Evolutionary conservation across 2,797 vertebrate genomes (phyloP).

Genomic region (Monodelphis domestica): DNA sequence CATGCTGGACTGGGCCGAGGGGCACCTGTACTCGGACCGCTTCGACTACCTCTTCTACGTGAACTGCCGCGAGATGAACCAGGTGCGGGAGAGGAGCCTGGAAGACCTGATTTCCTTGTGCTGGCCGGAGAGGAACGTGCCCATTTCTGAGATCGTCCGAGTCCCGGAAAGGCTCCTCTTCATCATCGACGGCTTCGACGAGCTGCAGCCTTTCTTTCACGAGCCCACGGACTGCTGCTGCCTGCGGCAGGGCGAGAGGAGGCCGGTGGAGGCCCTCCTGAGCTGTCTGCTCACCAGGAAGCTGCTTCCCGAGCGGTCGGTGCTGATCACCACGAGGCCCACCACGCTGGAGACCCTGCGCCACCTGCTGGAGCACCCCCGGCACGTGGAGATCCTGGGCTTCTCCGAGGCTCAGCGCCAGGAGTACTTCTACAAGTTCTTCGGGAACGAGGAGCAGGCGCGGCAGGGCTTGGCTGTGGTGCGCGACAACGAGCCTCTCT

Average conservation of each 20-base stretch:
- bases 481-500: slow-evolving; percentile 63
- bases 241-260: slow-evolving; percentile 30
- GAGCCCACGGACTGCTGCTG: background rate
- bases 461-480: slow-evolving; percentile 18
- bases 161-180: slow-evolving; percentile 54
- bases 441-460: slow-evolving; percentile 28
- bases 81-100: background rate
- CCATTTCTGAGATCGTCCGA: background rate
- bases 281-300: slow-evolving; percentile 60
- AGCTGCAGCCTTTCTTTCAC: slow-evolving; percentile 61
- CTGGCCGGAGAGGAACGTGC: background rate
- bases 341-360: slow-evolving; percentile 33
- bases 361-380: slow-evolving; percentile 44
- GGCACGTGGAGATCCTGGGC: slow-evolving; percentile 71
- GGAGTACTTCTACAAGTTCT: slow-evolving; percentile 70
- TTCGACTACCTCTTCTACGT: slow-evolving; percentile 74
- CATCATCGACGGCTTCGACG: slow-evolving; percentile 69
- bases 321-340: slow-evolving; percentile 74
- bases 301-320: slow-evolving; percentile 50
- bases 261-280: background rate
- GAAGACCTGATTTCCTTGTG: slow-evolving; percentile 46
- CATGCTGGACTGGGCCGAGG: slow-evolving; percentile 73
- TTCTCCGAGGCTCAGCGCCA: slow-evolving; percentile 37
- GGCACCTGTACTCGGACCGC: slow-evolving; percentile 57
- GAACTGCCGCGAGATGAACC: slow-evolving; percentile 71